Base-by-base conservation (phyloP, 2,888 invertebrate species). In the Hirtodrosophila cameraria region DNA sequence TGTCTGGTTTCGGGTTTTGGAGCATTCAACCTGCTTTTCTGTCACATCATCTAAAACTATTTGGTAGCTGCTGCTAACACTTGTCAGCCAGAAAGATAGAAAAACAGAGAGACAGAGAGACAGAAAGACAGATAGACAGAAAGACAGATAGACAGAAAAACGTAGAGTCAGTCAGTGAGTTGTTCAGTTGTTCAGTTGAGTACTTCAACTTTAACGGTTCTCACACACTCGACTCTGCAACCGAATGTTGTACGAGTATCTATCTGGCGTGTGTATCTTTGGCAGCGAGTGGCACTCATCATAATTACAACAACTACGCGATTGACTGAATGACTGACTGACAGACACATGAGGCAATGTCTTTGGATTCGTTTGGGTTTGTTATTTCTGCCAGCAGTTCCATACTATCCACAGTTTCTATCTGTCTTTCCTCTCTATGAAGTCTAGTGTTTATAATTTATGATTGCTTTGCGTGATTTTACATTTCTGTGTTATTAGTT, bases 151-250 rank as follows among this genome's bases (percentile, higher is more conserved):
- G 42, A 27, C 36, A 18, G 38, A 50, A 43, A 33, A 61, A 25
- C 38, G 13, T 41, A 39, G 39, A 45, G 50, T 25, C 45, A 57
- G 53, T 35, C 38, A 35, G 39, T 49, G 65, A 54, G 57, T 55
- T 31, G 12, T 46, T 36, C 43, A 36, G 48, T 46, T 52, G 55
- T 41, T 75, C 75, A 62, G 75, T 62, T 73, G 53, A 72, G 72
- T 72, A 57, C 64, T 86, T 66, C 81, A 65, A 68, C 76, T 81
- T 82, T 83, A 83, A 83, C 87, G 83, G 83, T 83, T 83, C 83
- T 83, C 83, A 83, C 87, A 87, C 83, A 71, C 70, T 49, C 64
- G 87, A 71, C 70, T 49, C 64, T 60, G 68, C 65, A 67, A 61
- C 66, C 62, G 76, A 83, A 70, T 86, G 83, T 67, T 83, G 63